These are phyloP conservation scores for Gisinianus flammeolus DNA, from an alignment of 2,888 invertebrate genomes.

Conservation along the genomic window DNA sequence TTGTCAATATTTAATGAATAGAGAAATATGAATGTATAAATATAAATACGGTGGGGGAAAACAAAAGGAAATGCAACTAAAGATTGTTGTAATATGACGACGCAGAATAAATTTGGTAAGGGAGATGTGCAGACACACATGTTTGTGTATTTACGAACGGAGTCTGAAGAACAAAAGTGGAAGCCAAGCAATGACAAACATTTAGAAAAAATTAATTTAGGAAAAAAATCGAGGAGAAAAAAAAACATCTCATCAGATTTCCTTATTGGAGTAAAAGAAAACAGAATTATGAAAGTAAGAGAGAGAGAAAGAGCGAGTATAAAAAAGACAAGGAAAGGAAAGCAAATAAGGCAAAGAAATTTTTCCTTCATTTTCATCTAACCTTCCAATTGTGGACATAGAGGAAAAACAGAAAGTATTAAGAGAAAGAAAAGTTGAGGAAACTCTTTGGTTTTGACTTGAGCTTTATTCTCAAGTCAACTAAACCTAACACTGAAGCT, in stretches of 20 bases:
- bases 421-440: slow-evolving; percentile 52
- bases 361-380: slow-evolving; percentile 38
- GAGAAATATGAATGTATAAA: no score
- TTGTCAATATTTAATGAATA: no score
- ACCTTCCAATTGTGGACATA: slow-evolving; percentile 39
- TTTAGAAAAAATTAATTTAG: slow-evolving; percentile 27
- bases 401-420: slow-evolving; percentile 49
- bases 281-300: slow-evolving; percentile 33
- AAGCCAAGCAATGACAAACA: neutral
- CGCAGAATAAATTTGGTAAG: no score
- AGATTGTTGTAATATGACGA: no score
- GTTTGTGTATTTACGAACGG: no score
- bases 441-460: slow-evolving; percentile 47
- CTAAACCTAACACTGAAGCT: slow-evolving; percentile 35
- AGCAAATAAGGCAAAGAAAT: slow-evolving; percentile 35
- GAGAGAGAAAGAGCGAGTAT: slow-evolving; percentile 1
- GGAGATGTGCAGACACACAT: no score
- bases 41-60: no score
- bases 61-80: no score
- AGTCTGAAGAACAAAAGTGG: no score
- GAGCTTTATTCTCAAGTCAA: slow-evolving; percentile 40
- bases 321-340: slow-evolving; percentile 12
- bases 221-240: slow-evolving; percentile 2
- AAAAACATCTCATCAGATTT: slow-evolving; percentile 38
- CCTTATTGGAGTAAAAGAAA: slow-evolving; percentile 34